A percentile compares a stretch with the other conserved stretches of the same genome.
Conservation (phyloP, 2,888 invertebrate genomes). For the Podotricha telesiphe region DNA sequence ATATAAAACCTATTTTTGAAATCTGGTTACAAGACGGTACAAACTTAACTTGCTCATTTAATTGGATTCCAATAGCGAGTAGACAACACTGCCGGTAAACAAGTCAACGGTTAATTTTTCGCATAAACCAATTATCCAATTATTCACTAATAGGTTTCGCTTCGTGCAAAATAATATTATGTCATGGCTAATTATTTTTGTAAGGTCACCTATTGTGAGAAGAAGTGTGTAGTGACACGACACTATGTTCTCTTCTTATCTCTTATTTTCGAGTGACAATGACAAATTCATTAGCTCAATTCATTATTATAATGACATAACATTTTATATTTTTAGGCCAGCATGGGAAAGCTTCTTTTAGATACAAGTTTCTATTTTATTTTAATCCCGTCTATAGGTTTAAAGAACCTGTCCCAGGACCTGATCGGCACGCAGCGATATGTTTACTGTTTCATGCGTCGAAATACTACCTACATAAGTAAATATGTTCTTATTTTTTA, state of each 20-base stretch:
- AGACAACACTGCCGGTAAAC: constrained; percentile 10
- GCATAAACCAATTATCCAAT: constrained; percentile 21
- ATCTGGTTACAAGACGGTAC: background rate
- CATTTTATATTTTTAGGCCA: background rate
- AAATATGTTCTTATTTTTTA: no score
- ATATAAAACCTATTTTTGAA: background rate
- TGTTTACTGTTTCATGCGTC: background rate
- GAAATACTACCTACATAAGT: background rate
- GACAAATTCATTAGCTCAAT: no score
- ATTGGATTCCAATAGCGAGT: constrained; percentile 11
- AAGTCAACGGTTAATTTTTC: constrained; percentile 10
- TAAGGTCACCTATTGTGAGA: background rate
- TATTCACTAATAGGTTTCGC: constrained; percentile 16
- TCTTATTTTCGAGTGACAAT: no score
- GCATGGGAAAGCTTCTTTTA: background rate
- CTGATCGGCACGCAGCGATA: background rate
- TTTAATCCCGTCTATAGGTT: background rate
- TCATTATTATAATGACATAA: no score
- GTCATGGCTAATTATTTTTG: background rate
- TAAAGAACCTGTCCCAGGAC: background rate
- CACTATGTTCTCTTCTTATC: no score
- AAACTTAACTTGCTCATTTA: constrained; percentile 1
- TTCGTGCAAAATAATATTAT: background rate
- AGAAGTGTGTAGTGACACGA: no score
- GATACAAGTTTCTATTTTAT: background rate